A percentile compares a stretch with the other conserved stretches of the same genome.
These are phyloP conservation scores for Mythimna lalbum DNA, from an alignment of 2,888 invertebrate genomes.

Conservation along the genomic window DNA sequence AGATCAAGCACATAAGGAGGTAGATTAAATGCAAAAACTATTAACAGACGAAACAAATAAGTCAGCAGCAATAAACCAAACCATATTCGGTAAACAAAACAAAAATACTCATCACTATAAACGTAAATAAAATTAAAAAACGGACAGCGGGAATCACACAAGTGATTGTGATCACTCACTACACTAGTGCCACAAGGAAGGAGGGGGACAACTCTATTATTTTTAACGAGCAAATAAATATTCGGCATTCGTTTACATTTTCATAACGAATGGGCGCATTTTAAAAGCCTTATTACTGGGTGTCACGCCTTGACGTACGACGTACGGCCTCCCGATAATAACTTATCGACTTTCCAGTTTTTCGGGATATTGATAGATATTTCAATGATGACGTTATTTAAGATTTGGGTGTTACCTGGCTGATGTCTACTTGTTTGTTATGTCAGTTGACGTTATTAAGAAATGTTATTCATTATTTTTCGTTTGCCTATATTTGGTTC, in stretches of 20 bases:
- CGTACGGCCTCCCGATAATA: constrained; percentile 68
- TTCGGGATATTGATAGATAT: constrained; percentile 56
- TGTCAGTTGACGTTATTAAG: neutral
- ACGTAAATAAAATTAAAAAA: constrained; percentile 35
- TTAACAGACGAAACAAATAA: neutral
- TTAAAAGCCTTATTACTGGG: constrained; percentile 82
- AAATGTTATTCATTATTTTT: too few relatives aligned
- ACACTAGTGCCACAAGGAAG: constrained; percentile 54
- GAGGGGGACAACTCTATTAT: constrained; percentile 69
- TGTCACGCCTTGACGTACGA: constrained; percentile 76
- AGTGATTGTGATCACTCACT: constrained; percentile 52
- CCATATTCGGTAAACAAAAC: constrained; percentile 20
- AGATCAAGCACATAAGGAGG: too few relatives aligned
- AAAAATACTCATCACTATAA: constrained; percentile 9
- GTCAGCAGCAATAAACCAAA: neutral
- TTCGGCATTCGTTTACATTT: constrained; percentile 77
- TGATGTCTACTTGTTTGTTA: neutral
- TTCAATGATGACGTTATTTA: constrained; percentile 11
- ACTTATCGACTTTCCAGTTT: constrained; percentile 72
- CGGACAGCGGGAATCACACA: constrained; percentile 26
- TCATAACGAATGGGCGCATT: constrained; percentile 80
- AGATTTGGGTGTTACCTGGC: neutral
- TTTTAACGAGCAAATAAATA: constrained; percentile 78
- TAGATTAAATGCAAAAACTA: neutral
- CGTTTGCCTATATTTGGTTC: too few relatives aligned